These are phyloP conservation scores for Mya arenaria DNA, from an alignment of 1,140 invertebrate genomes.

Conservation along the genomic window DNA sequence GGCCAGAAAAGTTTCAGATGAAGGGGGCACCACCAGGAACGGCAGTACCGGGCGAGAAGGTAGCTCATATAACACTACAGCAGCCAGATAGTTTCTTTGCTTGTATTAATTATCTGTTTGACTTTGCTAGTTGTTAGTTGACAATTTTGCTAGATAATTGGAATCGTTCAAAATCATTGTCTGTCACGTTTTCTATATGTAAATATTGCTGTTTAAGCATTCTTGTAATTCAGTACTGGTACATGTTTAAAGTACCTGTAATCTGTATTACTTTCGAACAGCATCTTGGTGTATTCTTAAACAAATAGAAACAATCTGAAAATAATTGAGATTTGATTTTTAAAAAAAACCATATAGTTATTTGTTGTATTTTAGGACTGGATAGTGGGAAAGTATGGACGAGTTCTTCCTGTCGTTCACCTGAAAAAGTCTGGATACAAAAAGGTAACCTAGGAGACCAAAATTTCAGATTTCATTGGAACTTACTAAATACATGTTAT, in stretches of 20 bases:
- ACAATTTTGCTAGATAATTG: neutral
- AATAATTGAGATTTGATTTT: neutral
- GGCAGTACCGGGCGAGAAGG: constrained; percentile 62
- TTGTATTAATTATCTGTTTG: neutral
- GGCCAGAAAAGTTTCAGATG: constrained; percentile 53
- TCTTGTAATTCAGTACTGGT: no score
- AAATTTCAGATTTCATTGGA: no score
- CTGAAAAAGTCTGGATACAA: constrained; percentile 66
- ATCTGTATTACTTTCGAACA: no score
- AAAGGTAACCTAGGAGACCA: no score
- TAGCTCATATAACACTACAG: constrained; percentile 2
- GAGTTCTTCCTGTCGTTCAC: constrained; percentile 71
- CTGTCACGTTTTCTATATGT: neutral
- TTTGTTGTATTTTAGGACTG: constrained; percentile 67
- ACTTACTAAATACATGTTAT: no score
- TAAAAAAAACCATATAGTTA: neutral
- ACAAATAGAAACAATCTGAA: neutral
- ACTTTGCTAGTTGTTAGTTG: neutral
- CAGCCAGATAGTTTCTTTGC: neutral
- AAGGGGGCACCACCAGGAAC: constrained; percentile 66
- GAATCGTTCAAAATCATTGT: neutral
- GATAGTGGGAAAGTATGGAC: constrained; percentile 76
- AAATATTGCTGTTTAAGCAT: no score
- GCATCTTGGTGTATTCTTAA: no score
- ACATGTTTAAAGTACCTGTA: no score